phyloP scores from a whole-genome alignment of 1,140 invertebrate species.

The Batillaria attramentaria region DNA sequence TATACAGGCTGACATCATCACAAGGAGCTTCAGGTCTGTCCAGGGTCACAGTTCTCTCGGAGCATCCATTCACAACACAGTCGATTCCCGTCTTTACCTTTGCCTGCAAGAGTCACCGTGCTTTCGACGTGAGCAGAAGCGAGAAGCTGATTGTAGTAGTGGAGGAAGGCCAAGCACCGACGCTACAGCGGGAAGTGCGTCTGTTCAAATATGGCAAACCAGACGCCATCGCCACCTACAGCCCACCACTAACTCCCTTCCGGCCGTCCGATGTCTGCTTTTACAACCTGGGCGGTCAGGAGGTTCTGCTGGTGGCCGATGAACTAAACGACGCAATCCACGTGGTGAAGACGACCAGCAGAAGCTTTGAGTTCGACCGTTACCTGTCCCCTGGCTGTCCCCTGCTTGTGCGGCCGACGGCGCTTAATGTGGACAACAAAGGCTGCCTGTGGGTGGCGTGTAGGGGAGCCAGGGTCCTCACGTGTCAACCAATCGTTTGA shows the following conservation, averaged over 20 bases:
- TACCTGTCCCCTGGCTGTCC: neutral
- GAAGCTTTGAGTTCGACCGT: neutral
- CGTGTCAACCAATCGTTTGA: too few relatives aligned
- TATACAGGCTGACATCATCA: neutral
- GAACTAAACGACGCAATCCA: neutral
- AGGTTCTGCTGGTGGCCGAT: neutral
- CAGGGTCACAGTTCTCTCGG: neutral
- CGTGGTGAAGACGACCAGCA: neutral
- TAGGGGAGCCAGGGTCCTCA: too few relatives aligned
- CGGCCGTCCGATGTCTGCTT: slow-evolving; percentile 1
- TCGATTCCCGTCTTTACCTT: neutral
- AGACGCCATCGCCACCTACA: neutral
- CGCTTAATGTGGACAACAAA: too few relatives aligned
- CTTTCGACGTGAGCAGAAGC: neutral
- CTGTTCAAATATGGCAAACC: neutral
- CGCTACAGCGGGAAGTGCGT: neutral
- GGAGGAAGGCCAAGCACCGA: neutral
- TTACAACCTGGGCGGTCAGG: neutral
- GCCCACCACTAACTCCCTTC: neutral
- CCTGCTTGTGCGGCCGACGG: too few relatives aligned
- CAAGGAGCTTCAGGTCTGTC: neutral
- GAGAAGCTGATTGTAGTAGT: neutral
- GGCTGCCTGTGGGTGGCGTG: too few relatives aligned
- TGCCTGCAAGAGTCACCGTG: neutral
- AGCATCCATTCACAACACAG: neutral